Evolutionary conservation across 2,113 vertebrate genomes (phyloP).

Genomic region (Lepisosteus oculatus): DNA sequence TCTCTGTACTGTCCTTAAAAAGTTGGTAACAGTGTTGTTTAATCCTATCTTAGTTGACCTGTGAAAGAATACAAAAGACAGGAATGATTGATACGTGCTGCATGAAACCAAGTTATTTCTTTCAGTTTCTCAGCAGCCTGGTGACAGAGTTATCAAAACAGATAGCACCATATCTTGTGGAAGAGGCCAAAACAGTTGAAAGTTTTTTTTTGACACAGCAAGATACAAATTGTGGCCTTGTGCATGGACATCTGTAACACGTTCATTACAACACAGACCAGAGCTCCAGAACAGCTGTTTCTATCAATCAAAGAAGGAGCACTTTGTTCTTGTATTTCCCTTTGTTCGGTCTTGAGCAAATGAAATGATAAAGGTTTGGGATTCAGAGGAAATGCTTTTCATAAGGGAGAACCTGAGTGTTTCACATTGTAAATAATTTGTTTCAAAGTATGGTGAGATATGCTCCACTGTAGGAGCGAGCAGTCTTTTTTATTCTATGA

Average conservation of each 20-base stretch:
- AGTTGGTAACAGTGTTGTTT: too few species aligned
- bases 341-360: conserved; percentile 53
- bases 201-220: too few species aligned
- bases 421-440: conserved; percentile 11
- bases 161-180: too few species aligned
- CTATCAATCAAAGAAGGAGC: conserved; percentile 54
- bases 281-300: conserved; percentile 58
- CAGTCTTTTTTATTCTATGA: conserved; percentile 25
- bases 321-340: conserved; percentile 46
- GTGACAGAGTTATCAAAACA: too few species aligned
- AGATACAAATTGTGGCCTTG: conserved; percentile 42
- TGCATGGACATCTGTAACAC: conserved; percentile 47
- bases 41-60: too few species aligned
- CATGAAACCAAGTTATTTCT: too few species aligned
- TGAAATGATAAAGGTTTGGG: conserved; percentile 40
- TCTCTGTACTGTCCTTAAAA: too few species aligned
- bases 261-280: conserved; percentile 46
- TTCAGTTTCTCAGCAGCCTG: too few species aligned
- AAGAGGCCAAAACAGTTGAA: too few species aligned
- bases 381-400: too few species aligned
- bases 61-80: too few species aligned
- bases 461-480: conserved; percentile 6
- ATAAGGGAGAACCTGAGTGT: neutral
- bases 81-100: too few species aligned
- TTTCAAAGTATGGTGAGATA: conserved; percentile 9